Conservation (phyloP, 1,140 invertebrate species). For the Chelonus insularis region DNA sequence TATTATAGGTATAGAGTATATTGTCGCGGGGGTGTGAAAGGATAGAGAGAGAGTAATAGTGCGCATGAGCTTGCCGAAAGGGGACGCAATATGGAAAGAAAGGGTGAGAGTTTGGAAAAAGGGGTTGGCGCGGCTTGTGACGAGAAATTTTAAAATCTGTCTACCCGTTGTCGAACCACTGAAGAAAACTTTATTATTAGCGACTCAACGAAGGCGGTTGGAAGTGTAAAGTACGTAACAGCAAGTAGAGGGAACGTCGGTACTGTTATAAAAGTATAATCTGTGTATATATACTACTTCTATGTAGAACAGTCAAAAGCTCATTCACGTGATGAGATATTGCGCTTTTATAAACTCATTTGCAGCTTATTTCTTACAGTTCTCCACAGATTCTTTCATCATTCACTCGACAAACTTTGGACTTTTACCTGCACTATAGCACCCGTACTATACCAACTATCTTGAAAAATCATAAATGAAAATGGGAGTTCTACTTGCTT, state of each 20-base stretch:
- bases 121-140: slow-evolving; percentile 45
- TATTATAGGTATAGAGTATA: slow-evolving; percentile 11
- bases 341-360: slow-evolving; percentile 60
- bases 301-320: slow-evolving; percentile 5
- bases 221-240: background rate
- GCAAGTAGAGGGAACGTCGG: slow-evolving; percentile 38
- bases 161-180: slow-evolving; percentile 59
- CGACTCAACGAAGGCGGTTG: slow-evolving; percentile 28
- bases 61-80: slow-evolving; percentile 18
- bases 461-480: too few relatives aligned
- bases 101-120: slow-evolving; percentile 32
- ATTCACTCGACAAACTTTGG: too few relatives aligned
- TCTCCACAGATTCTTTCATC: background rate
- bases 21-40: slow-evolving; percentile 15
- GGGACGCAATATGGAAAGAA: slow-evolving; percentile 7
- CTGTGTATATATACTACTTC: slow-evolving; percentile 27
- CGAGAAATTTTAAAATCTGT: slow-evolving; percentile 62
- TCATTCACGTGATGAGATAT: slow-evolving; percentile 48
- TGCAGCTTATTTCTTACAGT: slow-evolving; percentile 42
- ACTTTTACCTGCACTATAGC: background rate
- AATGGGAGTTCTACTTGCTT: too few relatives aligned
- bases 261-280: slow-evolving; percentile 11
- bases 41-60: slow-evolving; percentile 1
- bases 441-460: too few relatives aligned
- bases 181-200: slow-evolving; percentile 61